Evolutionary conservation across 2,888 invertebrate species (phyloP), one percentile per base, ranked within the genome.

Genomic region (Dicycla oo): DNA sequence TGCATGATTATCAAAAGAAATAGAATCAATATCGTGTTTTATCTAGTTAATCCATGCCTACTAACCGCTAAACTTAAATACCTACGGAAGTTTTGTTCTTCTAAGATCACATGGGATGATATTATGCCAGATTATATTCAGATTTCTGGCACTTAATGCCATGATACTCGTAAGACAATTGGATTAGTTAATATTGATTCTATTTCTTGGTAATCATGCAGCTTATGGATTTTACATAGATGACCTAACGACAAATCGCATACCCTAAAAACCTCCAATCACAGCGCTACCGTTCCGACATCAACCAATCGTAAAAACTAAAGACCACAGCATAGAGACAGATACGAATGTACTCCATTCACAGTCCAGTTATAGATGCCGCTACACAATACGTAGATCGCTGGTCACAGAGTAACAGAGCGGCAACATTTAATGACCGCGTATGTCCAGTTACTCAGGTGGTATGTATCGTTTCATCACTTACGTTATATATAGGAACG

Each of bases 291-390:
- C n/a, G 13, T 23, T 47, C 34, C 38, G 51, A 67, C 7, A 67
- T 18, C 80, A 61, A 68, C 40, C n/a, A 77, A 85, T 89, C 90
- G 86, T 71, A 47, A 11, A n/a, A 0, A 80, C 60, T 88, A 91
- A 92, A 89, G 58, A 68, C 7, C 38, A 64, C 65, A 49, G 69
- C 77, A 75, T 86, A 87, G 86, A 92, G 94, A 94, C 94, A 94
- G 93, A 93, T 93, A 95, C 92, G 93, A 95, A 94, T 94, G 94
- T 90, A 87, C 91, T 85, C 89, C 92, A 93, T 94, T 93, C 93
- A 93, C 92, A 95, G 94, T 94, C 95, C 95, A 94, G 95, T 95
- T 95, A 95, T 91, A 92, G 91, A 91, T 92, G 93, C 95, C 95
- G 95, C 94, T 95, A 95, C 92, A 93, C 92, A 93, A 92, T 92